A percentile compares a stretch with the other conserved stretches of the same genome.
Conservation (phyloP, 2,113 vertebrate species). For the Sialia sialis region DNA sequence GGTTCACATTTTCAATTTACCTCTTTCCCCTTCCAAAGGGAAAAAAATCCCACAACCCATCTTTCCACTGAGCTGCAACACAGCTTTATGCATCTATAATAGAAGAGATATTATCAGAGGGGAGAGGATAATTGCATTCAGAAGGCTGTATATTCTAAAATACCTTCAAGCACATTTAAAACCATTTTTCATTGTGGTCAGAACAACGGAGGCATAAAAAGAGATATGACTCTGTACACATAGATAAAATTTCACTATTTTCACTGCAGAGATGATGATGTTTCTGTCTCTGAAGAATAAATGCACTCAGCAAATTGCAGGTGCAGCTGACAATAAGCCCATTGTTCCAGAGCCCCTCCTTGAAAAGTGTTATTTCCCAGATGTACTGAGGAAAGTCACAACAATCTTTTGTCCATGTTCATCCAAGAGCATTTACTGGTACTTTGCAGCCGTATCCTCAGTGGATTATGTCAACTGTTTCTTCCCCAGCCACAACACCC, state of each 20-base stretch:
- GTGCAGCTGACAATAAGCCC: neutral
- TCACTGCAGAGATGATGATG: neutral
- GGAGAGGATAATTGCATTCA: neutral
- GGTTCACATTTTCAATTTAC: neutral
- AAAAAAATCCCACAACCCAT: neutral
- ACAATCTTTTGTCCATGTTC: neutral
- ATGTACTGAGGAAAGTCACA: neutral
- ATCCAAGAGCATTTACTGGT: neutral
- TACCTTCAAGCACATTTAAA: neutral
- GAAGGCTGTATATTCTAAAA: neutral
- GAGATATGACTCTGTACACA: neutral
- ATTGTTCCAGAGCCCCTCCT: neutral
- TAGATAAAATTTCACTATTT: neutral
- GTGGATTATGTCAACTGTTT: neutral
- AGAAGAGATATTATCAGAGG: neutral
- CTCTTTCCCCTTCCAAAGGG: neutral
- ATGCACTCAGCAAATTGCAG: neutral
- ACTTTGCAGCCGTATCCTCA: neutral
- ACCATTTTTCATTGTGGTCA: neutral
- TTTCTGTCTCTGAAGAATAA: neutral
- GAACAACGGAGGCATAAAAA: neutral
- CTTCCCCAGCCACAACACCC: neutral
- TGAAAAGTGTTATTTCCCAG: neutral
- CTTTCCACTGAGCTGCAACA: conserved; percentile 21
- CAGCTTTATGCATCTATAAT: neutral